These are phyloP conservation scores for Trissolcus brochymenae DNA, from an alignment of 2,888 invertebrate genomes.

Conservation along the genomic window DNA sequence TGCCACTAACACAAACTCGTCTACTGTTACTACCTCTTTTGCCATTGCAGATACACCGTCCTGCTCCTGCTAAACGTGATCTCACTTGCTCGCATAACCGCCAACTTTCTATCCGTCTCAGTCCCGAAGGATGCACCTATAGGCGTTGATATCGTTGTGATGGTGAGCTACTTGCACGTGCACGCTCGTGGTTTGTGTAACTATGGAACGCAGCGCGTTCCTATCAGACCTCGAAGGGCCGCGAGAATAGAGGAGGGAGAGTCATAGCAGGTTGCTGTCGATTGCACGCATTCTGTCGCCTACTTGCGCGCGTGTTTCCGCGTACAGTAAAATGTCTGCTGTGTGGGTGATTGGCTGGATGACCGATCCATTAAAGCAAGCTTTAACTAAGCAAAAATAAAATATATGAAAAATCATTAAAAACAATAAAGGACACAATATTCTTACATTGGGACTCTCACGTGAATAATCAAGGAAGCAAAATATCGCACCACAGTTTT, in stretches of 20 bases:
- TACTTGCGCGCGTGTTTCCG: slow-evolving; percentile 51
- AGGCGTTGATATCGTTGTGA: slow-evolving; percentile 21
- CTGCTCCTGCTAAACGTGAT: slow-evolving; percentile 39
- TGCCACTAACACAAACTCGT: slow-evolving; percentile 37
- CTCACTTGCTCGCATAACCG: slow-evolving; percentile 61
- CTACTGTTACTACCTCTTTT: slow-evolving; percentile 61
- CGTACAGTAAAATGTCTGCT: slow-evolving; percentile 48
- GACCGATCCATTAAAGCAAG: slow-evolving; percentile 44
- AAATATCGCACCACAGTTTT: no score
- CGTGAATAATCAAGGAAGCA: no score
- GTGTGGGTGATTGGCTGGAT: slow-evolving; percentile 48
- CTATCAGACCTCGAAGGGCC: slow-evolving; percentile 26
- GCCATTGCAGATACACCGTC: slow-evolving; percentile 58
- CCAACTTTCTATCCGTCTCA: slow-evolving; percentile 61
- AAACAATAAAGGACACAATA: no score
- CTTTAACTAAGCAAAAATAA: slow-evolving; percentile 25
- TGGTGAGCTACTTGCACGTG: slow-evolving; percentile 48
- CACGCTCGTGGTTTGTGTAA: slow-evolving; percentile 29
- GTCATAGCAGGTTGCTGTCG: slow-evolving; percentile 44
- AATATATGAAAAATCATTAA: slow-evolving; percentile 3
- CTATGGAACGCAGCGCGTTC: slow-evolving; percentile 35
- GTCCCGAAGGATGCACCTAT: slow-evolving; percentile 61
- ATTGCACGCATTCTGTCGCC: slow-evolving; percentile 55
- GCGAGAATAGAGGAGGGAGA: slow-evolving; percentile 20
- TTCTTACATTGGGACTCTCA: no score